phyloP scores from a whole-genome alignment of 2,113 vertebrate species.

The Aythya baeri region DNA sequence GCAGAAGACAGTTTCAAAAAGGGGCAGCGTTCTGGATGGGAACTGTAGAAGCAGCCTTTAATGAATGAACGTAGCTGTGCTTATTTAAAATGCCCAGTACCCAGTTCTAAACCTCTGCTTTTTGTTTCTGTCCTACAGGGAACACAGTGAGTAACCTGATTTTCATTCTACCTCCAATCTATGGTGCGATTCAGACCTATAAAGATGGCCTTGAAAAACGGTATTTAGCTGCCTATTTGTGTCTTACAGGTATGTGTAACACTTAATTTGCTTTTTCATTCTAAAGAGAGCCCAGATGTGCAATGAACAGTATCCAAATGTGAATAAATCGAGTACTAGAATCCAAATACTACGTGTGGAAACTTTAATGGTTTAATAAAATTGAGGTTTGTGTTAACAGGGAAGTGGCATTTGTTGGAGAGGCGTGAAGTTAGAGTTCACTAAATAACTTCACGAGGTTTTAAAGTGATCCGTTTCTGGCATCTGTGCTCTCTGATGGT shows the following conservation, averaged over 20 bases:
- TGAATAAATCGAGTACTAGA: neutral
- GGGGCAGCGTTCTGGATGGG: neutral
- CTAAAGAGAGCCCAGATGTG: neutral
- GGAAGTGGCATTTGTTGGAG: neutral
- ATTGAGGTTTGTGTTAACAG: neutral
- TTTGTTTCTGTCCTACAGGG: slow-evolving; percentile 80
- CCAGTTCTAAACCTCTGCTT: slow-evolving; percentile 20
- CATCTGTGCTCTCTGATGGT: neutral
- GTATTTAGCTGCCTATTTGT: slow-evolving; percentile 91
- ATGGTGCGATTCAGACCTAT: slow-evolving; percentile 89
- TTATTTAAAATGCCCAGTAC: neutral
- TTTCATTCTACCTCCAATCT: slow-evolving; percentile 97
- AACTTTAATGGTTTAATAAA: neutral
- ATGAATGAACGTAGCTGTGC: neutral
- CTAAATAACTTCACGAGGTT: neutral
- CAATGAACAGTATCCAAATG: neutral
- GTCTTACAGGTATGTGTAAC: slow-evolving; percentile 87
- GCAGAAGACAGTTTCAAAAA: neutral
- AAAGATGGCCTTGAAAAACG: slow-evolving; percentile 90
- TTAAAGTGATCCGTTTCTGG: neutral
- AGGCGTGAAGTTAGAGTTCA: neutral
- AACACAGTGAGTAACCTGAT: slow-evolving; percentile 99
- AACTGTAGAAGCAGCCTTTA: neutral
- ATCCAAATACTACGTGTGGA: neutral
- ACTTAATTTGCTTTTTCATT: neutral